phyloP scores from a whole-genome alignment of 2,888 invertebrate species.

The Melolontha melolontha region DNA sequence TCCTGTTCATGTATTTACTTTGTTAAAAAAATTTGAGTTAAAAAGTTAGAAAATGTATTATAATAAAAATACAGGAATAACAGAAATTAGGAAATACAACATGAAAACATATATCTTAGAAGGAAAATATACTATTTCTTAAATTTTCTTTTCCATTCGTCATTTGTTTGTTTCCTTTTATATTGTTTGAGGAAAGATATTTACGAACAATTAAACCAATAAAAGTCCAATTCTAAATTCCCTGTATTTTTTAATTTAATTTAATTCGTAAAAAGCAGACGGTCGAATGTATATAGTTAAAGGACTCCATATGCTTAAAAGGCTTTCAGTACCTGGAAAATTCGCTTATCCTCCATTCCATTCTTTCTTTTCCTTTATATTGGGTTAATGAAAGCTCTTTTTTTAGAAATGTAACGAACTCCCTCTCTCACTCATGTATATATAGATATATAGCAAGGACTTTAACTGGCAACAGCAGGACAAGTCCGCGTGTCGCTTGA shows the following conservation, averaged over 20 bases:
- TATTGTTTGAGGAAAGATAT: no score
- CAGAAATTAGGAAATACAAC: no score
- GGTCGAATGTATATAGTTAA: constrained; percentile 3
- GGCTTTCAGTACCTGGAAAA: constrained; percentile 34
- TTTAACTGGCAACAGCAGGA: neutral
- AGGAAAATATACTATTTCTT: no score
- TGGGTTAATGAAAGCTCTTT: constrained; percentile 23
- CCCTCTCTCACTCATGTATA: no score
- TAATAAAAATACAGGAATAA: no score
- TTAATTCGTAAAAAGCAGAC: constrained; percentile 7
- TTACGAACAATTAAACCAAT: neutral
- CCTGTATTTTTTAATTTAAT: constrained; percentile 5
- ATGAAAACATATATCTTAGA: no score
- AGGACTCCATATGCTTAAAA: constrained; percentile 33
- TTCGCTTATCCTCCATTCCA: constrained; percentile 33
- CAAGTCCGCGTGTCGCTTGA: neutral
- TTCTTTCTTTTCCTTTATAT: constrained; percentile 26
- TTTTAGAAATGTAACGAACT: neutral
- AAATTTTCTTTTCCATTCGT: no score
- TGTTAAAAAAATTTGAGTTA: no score
- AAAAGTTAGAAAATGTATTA: no score
- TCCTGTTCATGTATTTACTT: no score
- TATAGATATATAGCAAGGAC: neutral
- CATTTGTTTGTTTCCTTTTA: no score
- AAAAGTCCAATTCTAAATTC: neutral